Conservation (phyloP, 2,113 vertebrate species). For the Cavia porcellus region DNA sequence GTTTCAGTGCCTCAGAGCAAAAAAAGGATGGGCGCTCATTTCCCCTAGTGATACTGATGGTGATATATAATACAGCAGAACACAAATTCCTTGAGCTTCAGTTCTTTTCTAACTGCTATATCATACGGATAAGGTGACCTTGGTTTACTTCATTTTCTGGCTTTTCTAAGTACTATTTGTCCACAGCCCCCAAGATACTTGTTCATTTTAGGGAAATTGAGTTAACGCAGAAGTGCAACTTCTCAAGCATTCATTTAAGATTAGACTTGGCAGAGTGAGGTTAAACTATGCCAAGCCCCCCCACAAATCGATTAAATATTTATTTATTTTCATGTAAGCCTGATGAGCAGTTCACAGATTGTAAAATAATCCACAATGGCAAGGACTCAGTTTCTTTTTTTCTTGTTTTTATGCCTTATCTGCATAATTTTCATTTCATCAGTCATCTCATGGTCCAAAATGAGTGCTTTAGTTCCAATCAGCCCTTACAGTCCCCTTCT, state of each 20-base stretch:
- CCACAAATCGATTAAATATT: background rate
- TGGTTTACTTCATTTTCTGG: background rate
- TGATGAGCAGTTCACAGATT: background rate
- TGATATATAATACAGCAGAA: background rate
- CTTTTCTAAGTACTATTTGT: background rate
- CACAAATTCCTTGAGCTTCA: background rate
- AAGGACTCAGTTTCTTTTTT: background rate
- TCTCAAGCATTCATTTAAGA: background rate
- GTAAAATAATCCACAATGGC: background rate
- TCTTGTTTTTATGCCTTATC: background rate
- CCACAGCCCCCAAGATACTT: background rate
- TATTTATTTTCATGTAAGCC: conserved; percentile 17
- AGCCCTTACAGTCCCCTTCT: background rate
- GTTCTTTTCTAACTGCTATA: background rate
- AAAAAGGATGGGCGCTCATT: background rate
- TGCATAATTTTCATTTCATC: background rate
- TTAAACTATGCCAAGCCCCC: background rate
- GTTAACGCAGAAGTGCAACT: conserved; percentile 1
- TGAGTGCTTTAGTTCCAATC: background rate
- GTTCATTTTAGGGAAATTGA: conserved; percentile 8
- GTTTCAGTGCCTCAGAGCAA: background rate
- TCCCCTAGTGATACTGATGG: background rate
- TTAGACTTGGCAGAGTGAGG: background rate
- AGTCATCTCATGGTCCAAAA: background rate
- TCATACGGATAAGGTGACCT: background rate